Percentiles rank a stretch among this genome's conserved stretches.
phyloP scores from a whole-genome alignment of 2,113 vertebrate species.

The Barnardius zonarius region DNA sequence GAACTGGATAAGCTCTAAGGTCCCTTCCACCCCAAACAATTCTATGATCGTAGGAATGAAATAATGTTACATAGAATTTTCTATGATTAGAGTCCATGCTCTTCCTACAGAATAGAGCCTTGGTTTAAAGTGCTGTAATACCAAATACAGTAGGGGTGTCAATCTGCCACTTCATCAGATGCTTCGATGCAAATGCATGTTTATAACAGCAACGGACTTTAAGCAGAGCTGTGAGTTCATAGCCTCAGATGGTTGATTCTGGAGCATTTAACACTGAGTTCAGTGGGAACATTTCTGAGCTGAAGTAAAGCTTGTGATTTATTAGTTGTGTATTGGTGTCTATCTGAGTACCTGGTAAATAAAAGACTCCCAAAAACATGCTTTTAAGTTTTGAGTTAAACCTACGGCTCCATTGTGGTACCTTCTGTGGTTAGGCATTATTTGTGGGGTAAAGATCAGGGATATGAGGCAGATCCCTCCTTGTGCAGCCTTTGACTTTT shows the following conservation, averaged over 20 bases:
- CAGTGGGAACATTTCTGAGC: not conserved
- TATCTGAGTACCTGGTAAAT: not conserved
- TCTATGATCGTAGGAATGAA: not conserved
- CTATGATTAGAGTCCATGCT: not conserved
- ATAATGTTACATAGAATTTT: not conserved
- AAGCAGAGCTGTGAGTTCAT: not conserved
- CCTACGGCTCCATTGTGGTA: not conserved
- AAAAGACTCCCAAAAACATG: not conserved
- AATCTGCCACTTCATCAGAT: not conserved
- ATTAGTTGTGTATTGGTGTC: not conserved
- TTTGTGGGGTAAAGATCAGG: not conserved
- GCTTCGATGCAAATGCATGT: accelerated
- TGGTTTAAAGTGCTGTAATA: not conserved
- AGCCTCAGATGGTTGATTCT: not conserved
- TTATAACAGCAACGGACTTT: not conserved
- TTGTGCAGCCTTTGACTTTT: not conserved
- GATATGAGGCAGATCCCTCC: not conserved
- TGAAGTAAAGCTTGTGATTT: not conserved
- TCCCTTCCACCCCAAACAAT: not conserved
- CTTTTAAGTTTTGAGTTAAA: not conserved
- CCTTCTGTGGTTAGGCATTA: not conserved
- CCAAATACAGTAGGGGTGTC: not conserved
- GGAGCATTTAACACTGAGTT: not conserved
- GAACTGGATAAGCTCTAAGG: not conserved
- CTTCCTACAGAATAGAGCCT: not conserved